These are phyloP conservation scores for Mus musculus DNA, from an alignment of 2,113 vertebrate species.

Conservation along the genomic window DNA sequence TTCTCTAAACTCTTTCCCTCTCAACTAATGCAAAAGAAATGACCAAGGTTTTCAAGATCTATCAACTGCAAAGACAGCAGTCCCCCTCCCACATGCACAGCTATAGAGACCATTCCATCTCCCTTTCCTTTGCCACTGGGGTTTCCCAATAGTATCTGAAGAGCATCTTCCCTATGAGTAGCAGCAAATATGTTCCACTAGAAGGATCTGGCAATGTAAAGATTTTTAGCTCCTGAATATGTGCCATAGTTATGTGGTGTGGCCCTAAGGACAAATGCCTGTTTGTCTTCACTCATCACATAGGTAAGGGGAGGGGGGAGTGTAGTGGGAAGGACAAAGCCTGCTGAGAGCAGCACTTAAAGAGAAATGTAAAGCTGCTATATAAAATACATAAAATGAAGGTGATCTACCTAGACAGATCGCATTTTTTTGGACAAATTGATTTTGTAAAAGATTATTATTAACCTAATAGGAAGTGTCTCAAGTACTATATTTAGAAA, in stretches of 20 bases:
- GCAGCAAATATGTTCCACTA: not conserved
- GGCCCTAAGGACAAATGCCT: not conserved
- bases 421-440: slow-evolving; percentile 14
- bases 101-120: fast-evolving
- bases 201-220: not conserved
- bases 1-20: not conserved
- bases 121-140: fast-evolving
- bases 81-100: not conserved
- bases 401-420: not conserved
- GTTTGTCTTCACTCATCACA: not conserved
- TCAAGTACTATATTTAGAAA: not conserved
- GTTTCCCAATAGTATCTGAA: not conserved
- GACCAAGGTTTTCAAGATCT: not conserved
- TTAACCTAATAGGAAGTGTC: not conserved
- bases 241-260: not conserved
- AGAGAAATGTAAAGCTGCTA: not conserved
- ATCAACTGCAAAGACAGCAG: not conserved
- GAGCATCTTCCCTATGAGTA: not conserved
- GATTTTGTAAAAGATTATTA: not conserved
- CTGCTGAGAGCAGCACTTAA: not conserved
- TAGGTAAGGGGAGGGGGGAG: too few species aligned
- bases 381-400: not conserved
- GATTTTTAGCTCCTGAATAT: not conserved
- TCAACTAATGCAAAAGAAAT: not conserved
- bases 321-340: not conserved